A percentile compares a stretch with the other conserved stretches of the same genome.
Evolutionary conservation across 2,797 vertebrate genomes (phyloP).

Genomic region (Stomatorhinus walkeri): DNA sequence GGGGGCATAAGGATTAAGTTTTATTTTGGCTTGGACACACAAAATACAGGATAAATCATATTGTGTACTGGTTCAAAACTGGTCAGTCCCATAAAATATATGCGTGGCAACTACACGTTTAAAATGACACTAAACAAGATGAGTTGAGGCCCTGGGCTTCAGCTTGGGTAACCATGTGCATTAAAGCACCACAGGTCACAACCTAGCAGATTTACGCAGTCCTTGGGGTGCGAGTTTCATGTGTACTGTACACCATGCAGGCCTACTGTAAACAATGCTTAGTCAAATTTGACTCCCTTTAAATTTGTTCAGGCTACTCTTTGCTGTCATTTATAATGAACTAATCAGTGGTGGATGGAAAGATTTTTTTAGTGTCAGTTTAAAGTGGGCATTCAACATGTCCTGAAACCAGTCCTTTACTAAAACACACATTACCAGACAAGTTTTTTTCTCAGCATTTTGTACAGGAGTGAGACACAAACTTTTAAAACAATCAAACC

Average conservation of each 20-base stretch:
- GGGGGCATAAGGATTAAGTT: neutral
- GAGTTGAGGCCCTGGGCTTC: neutral
- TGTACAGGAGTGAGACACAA: neutral
- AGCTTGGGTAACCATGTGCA: neutral
- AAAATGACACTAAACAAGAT: neutral
- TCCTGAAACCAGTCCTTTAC: neutral
- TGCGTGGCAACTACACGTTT: neutral
- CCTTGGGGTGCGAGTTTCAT: neutral
- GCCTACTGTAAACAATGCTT: neutral
- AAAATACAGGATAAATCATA: neutral
- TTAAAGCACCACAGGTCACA: neutral
- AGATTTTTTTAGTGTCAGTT: neutral
- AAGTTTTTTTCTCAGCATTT: neutral
- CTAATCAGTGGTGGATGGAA: neutral
- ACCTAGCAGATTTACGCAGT: neutral
- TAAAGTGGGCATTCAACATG: neutral
- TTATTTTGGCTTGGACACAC: neutral
- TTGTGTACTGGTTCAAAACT: neutral
- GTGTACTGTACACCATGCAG: neutral
- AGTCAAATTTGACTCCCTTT: neutral
- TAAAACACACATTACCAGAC: neutral
- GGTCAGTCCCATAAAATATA: neutral
- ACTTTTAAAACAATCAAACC: slow-evolving; percentile 12
- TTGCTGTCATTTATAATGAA: neutral
- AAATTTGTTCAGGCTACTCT: neutral